Base-by-base conservation (phyloP, 2,113 vertebrate species). In the Capreolus pygargus region DNA sequence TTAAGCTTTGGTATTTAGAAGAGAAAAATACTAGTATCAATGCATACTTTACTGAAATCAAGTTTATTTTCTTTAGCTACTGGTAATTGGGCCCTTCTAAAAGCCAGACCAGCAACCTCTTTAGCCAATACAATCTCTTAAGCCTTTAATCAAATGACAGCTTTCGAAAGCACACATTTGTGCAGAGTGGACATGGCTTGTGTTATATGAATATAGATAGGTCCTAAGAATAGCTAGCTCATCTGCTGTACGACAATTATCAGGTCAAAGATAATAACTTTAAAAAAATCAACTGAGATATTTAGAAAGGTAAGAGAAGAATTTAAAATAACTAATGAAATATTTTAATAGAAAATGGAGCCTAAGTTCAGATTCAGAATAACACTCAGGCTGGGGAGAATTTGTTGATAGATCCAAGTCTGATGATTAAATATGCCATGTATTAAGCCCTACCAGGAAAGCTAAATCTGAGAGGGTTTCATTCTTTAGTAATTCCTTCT, bases 321-420 rank as follows among this genome's bases (percentile, higher is more conserved):
- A 25, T 28, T 45, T 88, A 81, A 93, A 93, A 76, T 39, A 93
- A 91, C 12, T 45, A 79, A 84, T 55, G 58, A 14, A 76, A 50
- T n/a, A 96, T 47, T 96, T 91, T 84, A 96, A 92, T 33, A 78
- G 64, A 60, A 86, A 94, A 84, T 10, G 50, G 27, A 86, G 55
- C 52, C 89, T 0, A 91, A 47, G 61, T 52, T 86, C 61, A 89
- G 16, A 83, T 57, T 33, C 1, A 89, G 84, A 94, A 15, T 86
- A 92, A 85, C 81, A 87, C n/a, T 70, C 36, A 87, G 30, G 52
- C 16, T n/a, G 84, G 45, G n/a, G 23, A 94, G 7, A 94, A 92
- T 11, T 0, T 86, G 25, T 7, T 86, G 23, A 55, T 1, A 88
- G 9, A 96, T 55, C 7, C 27, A 74, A 64, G 52, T 76, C 30